phyloP scores from a whole-genome alignment of 2,797 vertebrate species.

The Apogon hyalosoma region DNA sequence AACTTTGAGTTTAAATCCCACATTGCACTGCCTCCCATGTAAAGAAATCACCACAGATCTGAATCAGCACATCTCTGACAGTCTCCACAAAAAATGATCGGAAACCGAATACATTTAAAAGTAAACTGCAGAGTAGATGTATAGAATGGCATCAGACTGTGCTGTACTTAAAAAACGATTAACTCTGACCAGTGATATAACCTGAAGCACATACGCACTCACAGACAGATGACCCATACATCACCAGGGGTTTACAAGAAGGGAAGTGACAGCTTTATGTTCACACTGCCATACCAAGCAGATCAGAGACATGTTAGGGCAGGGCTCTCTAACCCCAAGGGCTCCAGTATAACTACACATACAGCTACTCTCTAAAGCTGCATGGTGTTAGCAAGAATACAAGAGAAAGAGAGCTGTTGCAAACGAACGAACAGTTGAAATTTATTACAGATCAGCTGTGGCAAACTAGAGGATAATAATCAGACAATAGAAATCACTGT shows the following conservation, averaged over 20 bases:
- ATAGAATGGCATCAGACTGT: conserved; percentile 5
- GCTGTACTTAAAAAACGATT: not conserved
- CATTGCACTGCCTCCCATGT: not conserved
- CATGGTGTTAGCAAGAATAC: not conserved
- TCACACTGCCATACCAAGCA: conserved; percentile 26
- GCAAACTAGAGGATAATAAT: not conserved
- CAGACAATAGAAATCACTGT: not conserved
- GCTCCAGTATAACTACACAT: conserved; percentile 11
- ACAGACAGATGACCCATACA: not conserved
- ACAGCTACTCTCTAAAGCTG: conserved; percentile 18
- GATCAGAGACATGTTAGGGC: conserved; percentile 31
- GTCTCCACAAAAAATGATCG: not conserved
- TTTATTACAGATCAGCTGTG: not conserved
- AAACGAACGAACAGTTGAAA: conserved; percentile 6
- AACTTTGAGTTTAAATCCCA: no score
- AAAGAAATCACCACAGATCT: not conserved
- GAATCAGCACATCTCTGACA: not conserved
- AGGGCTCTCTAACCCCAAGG: conserved; percentile 15
- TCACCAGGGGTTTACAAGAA: not conserved
- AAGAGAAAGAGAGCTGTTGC: not conserved
- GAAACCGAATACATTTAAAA: no score
- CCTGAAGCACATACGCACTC: no score
- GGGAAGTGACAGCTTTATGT: conserved; percentile 39
- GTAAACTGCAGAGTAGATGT: not conserved
- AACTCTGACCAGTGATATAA: not conserved